These are phyloP conservation scores for Hylomyscus alleni DNA, from an alignment of 2,797 vertebrate genomes.

Conservation along the genomic window DNA sequence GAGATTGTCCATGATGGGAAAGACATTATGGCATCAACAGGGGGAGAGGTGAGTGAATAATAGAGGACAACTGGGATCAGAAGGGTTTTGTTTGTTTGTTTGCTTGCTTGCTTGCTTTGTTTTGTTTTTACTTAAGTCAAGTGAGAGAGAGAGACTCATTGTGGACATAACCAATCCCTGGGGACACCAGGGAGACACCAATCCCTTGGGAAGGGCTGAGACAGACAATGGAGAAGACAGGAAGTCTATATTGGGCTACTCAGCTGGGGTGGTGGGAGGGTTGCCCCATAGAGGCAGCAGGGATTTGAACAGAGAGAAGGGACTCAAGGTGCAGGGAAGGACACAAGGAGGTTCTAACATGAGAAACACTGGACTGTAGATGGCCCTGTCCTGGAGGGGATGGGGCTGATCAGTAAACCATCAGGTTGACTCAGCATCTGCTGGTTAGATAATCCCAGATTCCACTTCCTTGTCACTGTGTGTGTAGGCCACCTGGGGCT, in stretches of 20 bases:
- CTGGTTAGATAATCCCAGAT: not conserved
- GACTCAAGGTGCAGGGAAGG: not conserved
- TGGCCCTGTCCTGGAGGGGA: not conserved
- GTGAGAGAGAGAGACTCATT: not conserved
- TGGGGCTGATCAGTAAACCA: too few species aligned
- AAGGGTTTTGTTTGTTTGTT: not conserved
- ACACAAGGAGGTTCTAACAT: not conserved
- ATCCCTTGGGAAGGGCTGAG: not conserved
- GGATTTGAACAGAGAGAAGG: not conserved
- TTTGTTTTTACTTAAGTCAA: not conserved
- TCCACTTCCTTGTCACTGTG: not conserved
- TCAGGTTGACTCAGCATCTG: not conserved
- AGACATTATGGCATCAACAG: too few species aligned
- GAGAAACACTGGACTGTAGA: not conserved
- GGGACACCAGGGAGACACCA: not conserved
- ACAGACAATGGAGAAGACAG: not conserved
- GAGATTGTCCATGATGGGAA: not conserved
- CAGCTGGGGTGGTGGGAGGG: rapidly evolving
- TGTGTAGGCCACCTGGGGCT: not conserved
- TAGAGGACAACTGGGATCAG: not conserved
- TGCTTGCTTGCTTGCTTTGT: too few species aligned
- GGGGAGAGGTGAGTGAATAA: not conserved
- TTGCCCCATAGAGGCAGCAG: not conserved
- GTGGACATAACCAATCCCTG: not conserved
- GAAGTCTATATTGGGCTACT: not conserved